Percentiles rank a stretch among this genome's conserved stretches.
Conservation (phyloP, 2,113 vertebrate genomes). For the Microcebus ravelobensis region DNA sequence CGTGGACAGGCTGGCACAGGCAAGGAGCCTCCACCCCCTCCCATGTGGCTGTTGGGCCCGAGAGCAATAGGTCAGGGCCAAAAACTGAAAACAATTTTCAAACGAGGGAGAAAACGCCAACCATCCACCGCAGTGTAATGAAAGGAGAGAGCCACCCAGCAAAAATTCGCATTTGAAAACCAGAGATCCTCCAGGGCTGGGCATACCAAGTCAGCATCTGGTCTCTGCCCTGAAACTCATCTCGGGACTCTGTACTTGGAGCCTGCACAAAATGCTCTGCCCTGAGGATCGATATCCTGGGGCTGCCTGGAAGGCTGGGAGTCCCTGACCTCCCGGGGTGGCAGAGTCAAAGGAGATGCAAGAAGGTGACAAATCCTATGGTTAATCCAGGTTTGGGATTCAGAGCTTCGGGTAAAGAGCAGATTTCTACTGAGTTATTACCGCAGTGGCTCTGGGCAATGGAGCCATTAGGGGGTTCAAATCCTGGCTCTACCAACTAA, state of each 20-base stretch:
- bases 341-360: not conserved
- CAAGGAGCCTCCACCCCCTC: not conserved
- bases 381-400: not conserved
- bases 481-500: not conserved
- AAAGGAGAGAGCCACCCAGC: not conserved
- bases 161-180: not conserved
- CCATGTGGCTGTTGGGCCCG: not conserved
- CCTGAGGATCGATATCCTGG: accelerated
- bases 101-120: not conserved
- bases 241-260: not conserved
- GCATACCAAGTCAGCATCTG: too few species aligned
- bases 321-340: not conserved
- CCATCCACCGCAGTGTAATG: not conserved
- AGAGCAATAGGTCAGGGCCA: not conserved
- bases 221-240: not conserved
- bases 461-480: not conserved
- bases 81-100: not conserved
- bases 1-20: not conserved
- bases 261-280: not conserved
- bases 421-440: not conserved
- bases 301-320: not conserved
- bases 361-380: not conserved
- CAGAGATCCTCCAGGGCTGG: not conserved
- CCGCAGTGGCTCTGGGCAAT: not conserved
- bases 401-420: not conserved